Conservation (phyloP, 2,888 invertebrate species). For the Hemaris fuciformis region DNA sequence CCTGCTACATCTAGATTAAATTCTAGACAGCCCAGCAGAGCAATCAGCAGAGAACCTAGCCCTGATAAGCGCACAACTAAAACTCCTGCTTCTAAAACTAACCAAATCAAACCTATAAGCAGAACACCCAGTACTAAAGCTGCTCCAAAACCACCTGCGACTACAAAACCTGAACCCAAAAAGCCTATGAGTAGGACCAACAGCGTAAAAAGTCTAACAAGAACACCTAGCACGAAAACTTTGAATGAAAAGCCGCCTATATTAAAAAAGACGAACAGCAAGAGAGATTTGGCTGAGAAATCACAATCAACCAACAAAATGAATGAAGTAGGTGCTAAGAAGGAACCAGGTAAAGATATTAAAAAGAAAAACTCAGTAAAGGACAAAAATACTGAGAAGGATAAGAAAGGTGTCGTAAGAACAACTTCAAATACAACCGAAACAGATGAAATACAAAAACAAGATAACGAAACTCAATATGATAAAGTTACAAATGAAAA, state of each 20-base stretch:
- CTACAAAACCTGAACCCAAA: slow-evolving; percentile 57
- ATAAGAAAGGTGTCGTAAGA: slow-evolving; percentile 33
- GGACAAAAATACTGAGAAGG: slow-evolving; percentile 30
- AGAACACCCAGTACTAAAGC: slow-evolving; percentile 57
- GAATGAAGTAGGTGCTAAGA: slow-evolving; percentile 52
- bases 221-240: slow-evolving; percentile 67
- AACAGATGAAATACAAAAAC: slow-evolving; percentile 54
- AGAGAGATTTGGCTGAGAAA: slow-evolving; percentile 57
- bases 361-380: slow-evolving; percentile 30
- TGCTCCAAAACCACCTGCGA: slow-evolving; percentile 49
- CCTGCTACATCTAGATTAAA: slow-evolving; percentile 68
- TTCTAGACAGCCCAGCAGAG: slow-evolving; percentile 70
- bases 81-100: slow-evolving; percentile 40
- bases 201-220: slow-evolving; percentile 66
- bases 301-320: slow-evolving; percentile 56
- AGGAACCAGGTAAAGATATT: slow-evolving; percentile 39
- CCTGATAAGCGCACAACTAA: slow-evolving; percentile 63
- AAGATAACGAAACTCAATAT: slow-evolving; percentile 75
- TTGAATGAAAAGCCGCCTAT: slow-evolving; percentile 64
- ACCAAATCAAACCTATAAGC: slow-evolving; percentile 46
- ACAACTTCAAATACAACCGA: slow-evolving; percentile 43
- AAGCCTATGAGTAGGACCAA: slow-evolving; percentile 67
- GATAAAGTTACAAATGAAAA: slow-evolving; percentile 68
- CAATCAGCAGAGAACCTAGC: slow-evolving; percentile 65
- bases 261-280: slow-evolving; percentile 58